phyloP scores from a whole-genome alignment of 2,797 vertebrate species.

The Limosa lapponica region DNA sequence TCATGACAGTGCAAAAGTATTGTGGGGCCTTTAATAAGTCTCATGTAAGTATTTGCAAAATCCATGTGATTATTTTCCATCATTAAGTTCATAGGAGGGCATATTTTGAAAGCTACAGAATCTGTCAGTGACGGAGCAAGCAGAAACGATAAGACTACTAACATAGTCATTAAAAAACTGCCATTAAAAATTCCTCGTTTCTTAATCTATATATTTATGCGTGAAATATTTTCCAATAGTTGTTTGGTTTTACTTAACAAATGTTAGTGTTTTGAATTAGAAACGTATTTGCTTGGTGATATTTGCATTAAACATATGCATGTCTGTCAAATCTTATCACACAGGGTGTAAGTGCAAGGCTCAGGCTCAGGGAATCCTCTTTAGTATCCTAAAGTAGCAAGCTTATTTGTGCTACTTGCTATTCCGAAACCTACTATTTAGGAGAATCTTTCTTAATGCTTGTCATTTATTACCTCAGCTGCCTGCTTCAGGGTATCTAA shows the following conservation, averaged over 20 bases:
- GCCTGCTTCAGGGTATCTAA: background rate
- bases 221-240: fast-evolving
- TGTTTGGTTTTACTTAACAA: background rate
- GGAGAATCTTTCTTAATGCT: background rate
- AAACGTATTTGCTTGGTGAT: background rate
- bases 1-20: background rate
- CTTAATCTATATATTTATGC: background rate
- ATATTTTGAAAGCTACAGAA: background rate
- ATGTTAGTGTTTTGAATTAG: background rate
- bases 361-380: background rate
- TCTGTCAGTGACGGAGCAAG: background rate
- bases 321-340: background rate
- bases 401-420: background rate
- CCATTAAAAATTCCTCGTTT: background rate
- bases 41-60: background rate
- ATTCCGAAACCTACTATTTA: background rate
- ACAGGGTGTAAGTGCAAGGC: background rate
- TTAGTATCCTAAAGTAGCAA: background rate
- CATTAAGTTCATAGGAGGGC: background rate
- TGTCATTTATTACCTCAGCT: background rate
- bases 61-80: background rate
- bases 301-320: background rate
- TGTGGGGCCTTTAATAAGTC: background rate
- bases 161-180: background rate
- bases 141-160: background rate